Evolutionary conservation across 2,113 vertebrate genomes (phyloP).

Genomic region (Aptenodytes forsteri): DNA sequence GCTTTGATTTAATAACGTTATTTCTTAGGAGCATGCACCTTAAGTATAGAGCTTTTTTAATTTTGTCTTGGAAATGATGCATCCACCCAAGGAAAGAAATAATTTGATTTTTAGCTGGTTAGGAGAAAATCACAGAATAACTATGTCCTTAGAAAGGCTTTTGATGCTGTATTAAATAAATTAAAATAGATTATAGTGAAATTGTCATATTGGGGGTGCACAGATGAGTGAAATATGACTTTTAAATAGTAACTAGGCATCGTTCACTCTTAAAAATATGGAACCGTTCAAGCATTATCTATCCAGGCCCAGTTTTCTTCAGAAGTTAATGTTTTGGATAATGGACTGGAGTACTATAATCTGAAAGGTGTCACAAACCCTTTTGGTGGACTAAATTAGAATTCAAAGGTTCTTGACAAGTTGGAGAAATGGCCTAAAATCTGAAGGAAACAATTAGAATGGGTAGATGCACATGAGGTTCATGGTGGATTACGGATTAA

Average conservation of each 20-base stretch:
- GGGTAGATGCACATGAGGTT: neutral
- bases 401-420: neutral
- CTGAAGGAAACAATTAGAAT: neutral
- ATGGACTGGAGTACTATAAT: neutral
- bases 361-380: neutral
- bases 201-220: neutral
- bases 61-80: neutral
- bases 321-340: neutral
- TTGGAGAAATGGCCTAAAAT: neutral
- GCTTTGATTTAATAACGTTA: neutral
- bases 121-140: neutral
- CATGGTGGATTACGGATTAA: neutral
- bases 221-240: neutral
- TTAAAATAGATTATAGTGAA: neutral
- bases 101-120: neutral
- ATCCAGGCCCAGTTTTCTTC: neutral
- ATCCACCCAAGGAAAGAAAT: neutral
- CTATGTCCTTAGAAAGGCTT: neutral
- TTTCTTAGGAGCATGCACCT: neutral
- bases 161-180: neutral
- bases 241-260: neutral
- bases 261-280: neutral
- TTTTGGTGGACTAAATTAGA: neutral
- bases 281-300: neutral
- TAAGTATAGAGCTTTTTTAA: neutral